Evolutionary conservation across 2,113 vertebrate species (phyloP), one percentile per base, ranked within the genome.

Genomic region (Brachypteracias leptosomus): DNA sequence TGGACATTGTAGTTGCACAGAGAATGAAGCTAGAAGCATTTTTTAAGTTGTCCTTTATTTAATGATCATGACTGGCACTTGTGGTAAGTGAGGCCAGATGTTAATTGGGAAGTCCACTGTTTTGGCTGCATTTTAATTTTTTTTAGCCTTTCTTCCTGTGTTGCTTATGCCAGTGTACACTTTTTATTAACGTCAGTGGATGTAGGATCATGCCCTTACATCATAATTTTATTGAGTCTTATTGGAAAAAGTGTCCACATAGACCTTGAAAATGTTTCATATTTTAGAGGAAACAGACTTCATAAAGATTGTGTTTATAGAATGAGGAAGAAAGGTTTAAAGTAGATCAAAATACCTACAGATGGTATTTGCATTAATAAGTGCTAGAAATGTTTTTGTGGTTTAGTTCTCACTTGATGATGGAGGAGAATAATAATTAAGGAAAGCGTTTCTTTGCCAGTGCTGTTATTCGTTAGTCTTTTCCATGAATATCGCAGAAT

Each of bases 401-500:
- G 16, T 89, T 93, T 79, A 40, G 63, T 93, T 96, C 61, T 89
- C 28, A 35, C n/a, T 83, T 88, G 47, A 22, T 87, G 19, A 40
- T 40, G 59, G 28, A 74, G 57, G n/a, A 83, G 31, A 73, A 66
- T 17, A 84, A 33, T 71, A 44, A 85, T 58, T 80, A 86, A 89
- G 51, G 83, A 93, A 89, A 61, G 35, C 11, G 28, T 85, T 96
- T 97, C 42, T 92, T 92, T 88, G 73, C 19, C 52, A 46, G 61
- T 87, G 31, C 77, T 76, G 28, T 80, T 82, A 57, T 65, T 44
- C 21, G 11, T 63, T 93, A 36, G 42, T 93, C 75, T 77, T 25
- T 72, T 58, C 36, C 89, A 36, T 79, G 29, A 77, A 31, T 63
- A 82, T 55, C 35, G 76, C 67, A 77, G 58, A 91, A 54, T 73